Base-by-base conservation (phyloP, 1,140 invertebrate genomes). In the Drosophila ohnishii region DNA sequence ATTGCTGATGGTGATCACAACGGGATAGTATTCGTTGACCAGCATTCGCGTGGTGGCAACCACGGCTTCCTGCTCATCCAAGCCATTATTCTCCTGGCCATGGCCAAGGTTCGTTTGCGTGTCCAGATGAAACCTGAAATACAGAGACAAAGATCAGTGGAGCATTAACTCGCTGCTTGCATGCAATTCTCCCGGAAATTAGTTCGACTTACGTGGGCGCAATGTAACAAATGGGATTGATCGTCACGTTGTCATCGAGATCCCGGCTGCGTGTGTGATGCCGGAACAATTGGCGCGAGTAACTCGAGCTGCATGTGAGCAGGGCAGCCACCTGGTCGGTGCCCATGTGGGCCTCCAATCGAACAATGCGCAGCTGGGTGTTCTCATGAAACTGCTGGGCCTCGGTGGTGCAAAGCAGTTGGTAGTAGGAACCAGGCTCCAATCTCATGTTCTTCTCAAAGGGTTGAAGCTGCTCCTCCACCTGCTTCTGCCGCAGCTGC, bases 151-250 rank as follows among this genome's bases (percentile, higher is more conserved):
- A 48, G 25, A 51, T 65, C 63, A 78, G 60, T 77, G 22, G 57
- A 64, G 65, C 82, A 55, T 75, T 60, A 75, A 81, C 85, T 30
- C 34, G 57, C 30, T 53, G 51, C n/a, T 39, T 34, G 45, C 69
- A 57, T 74, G 63, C 58, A 64, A 59, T 60, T 37, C 28, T 40
- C 19, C 16, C 37, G 48, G 56, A 71, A 75, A 67, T 51, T 50
- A 48, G 22, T 47, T 58, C 60, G 63, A 90, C 91, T 69, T 92
- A 92, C 91, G 87, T 91, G 66, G 91, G 91, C 57, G 88, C 80
- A 79, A 92, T 90, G 62, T 92, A 92, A 67, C 91, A 92, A 74
- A 89, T 84, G 47, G 79, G 75, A 79, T 91, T 90, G 22, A 91
- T 83, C 60, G 75, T 76, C 32, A 92, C 67, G 74, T 90, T 91